Evolutionary conservation across 2,797 vertebrate species (phyloP).

Genomic region (Hippoglossus hippoglossus): DNA sequence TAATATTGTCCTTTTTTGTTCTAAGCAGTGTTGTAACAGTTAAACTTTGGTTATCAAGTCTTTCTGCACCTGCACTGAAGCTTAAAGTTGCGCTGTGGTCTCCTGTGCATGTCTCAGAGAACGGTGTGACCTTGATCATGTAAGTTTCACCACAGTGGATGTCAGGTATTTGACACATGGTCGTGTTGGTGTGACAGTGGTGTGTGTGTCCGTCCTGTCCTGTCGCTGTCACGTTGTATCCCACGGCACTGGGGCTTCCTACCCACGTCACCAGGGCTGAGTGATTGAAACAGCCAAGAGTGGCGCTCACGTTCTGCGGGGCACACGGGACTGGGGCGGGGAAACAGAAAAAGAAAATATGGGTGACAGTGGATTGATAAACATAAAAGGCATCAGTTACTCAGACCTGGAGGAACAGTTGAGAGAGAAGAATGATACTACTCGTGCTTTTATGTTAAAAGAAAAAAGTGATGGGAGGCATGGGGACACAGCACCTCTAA

Average conservation of each 20-base stretch:
- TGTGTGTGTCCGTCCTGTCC: constrained; percentile 54
- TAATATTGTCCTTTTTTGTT: not conserved
- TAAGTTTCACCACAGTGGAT: constrained; percentile 82
- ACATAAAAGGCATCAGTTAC: not conserved
- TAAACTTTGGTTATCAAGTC: not conserved
- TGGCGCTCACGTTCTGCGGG: constrained; percentile 72
- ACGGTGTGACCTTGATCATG: constrained; percentile 70
- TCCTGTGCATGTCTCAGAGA: constrained; percentile 73
- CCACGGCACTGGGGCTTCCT: constrained; percentile 55
- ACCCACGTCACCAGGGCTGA: constrained; percentile 79
- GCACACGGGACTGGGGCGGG: constrained; percentile 75
- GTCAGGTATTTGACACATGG: constrained; percentile 67
- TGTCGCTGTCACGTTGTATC: constrained; percentile 71
- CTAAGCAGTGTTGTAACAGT: not conserved
- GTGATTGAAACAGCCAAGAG: constrained; percentile 68
- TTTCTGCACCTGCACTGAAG: constrained; percentile 75
- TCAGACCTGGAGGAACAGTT: not conserved
- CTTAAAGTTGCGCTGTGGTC: constrained; percentile 43
- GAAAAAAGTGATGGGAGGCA: no score
- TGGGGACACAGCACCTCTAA: not conserved
- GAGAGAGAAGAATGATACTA: no score
- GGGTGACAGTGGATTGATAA: not conserved
- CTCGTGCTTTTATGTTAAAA: no score
- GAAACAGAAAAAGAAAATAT: not conserved
- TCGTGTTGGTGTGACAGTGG: constrained; percentile 60